Base-by-base conservation (phyloP, 2,888 invertebrate genomes). In the Noctua comes region DNA sequence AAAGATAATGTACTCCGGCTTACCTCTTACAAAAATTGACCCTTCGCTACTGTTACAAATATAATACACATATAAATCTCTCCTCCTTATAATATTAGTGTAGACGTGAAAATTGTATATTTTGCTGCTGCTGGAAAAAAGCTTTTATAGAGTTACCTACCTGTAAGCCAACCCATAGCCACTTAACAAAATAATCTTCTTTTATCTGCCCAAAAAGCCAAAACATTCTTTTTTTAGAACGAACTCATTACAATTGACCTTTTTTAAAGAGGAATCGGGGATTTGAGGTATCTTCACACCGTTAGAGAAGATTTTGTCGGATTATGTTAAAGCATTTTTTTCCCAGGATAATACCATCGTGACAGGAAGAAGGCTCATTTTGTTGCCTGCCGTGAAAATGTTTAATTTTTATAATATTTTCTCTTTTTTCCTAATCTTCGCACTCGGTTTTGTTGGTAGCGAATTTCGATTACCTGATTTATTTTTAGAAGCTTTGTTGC, bases 211-310 rank as follows among this genome's bases (percentile, higher is more conserved):
- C 5, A 57, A 71, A 71, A 81, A 51, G 69, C 43, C 18, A 2
- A 21, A 75, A 24, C 40, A 48, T 68, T 79, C 54, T 83, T 46
- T 75, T 75, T 40, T 43, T 48, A 4, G 57, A 70, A 59, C 43
- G 27, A 71, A 71, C 77, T 75, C 40, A 64, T 73, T 77, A 73
- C 73, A 73, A 73, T 72, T 85, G 76, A 68, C 73, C 79, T 76
- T 85, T 86, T 86, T 72, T 59, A 71, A 79, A 82, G 51, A 72
- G 64, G 65, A 73, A 78, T 77, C 73, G 36, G 74, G 69, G 85
- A 74, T 75, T 87, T 85, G 64, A 65, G 76, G 82, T 77, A 86
- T 88, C 66, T 80, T 83, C 73, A 79, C 86, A 71, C 86, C 88
- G 73, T 86, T 80, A 74, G 59, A 86, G 68, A 74, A 88, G 83